Evolutionary conservation across 2,113 vertebrate species (phyloP).

Genomic region (Toxostoma redivivum): DNA sequence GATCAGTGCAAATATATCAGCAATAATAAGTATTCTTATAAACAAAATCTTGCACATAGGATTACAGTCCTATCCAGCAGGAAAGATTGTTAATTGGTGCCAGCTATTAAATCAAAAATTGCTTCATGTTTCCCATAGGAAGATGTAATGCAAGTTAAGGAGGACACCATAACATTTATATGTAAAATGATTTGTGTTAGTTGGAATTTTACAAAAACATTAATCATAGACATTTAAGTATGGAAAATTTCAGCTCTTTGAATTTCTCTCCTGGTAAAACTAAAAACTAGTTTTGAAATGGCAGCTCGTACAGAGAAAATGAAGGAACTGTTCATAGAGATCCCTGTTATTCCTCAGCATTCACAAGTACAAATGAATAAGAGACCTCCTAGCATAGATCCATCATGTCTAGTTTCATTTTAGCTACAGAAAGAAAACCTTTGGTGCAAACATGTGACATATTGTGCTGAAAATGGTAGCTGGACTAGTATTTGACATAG

Average conservation of each 20-base stretch:
- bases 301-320: not conserved
- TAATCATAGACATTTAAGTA: not conserved
- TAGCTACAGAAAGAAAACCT: not conserved
- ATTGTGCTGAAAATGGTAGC: not conserved
- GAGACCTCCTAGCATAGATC: not conserved
- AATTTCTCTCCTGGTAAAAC: not conserved
- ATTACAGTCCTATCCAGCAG: not conserved
- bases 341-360: not conserved
- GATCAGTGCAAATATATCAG: rapidly evolving
- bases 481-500: not conserved
- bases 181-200: rapidly evolving
- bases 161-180: not conserved
- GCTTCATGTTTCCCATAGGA: not conserved
- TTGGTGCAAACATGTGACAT: not conserved
- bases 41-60: not conserved
- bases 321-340: not conserved
- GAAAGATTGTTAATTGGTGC: not conserved
- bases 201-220: not conserved
- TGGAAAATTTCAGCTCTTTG: not conserved
- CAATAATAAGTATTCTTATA: not conserved
- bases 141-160: not conserved
- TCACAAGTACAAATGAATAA: not conserved
- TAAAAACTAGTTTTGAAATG: not conserved
- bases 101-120: not conserved
- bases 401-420: not conserved